Conservation (phyloP, 1,140 invertebrate genomes). For the Heliconius hermathena region DNA sequence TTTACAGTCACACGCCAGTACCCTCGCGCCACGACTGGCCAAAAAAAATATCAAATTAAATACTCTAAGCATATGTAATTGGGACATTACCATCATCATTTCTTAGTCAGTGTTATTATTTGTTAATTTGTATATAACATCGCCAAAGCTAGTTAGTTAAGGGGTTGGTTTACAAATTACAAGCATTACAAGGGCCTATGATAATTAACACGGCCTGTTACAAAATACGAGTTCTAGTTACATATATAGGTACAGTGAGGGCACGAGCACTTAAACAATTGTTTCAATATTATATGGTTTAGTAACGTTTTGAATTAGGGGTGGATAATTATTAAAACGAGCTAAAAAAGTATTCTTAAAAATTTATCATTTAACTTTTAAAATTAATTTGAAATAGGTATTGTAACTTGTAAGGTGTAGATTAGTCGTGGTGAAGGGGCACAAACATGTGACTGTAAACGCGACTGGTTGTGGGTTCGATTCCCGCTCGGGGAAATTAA, state of each 20-base stretch:
- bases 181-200: slow-evolving; percentile 49
- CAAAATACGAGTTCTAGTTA: slow-evolving; percentile 43
- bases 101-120: slow-evolving; percentile 67
- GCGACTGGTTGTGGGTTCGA: no score
- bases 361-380: no score
- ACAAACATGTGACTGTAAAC: no score
- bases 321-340: no score
- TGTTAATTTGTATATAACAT: slow-evolving; percentile 64
- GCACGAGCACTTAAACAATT: neutral
- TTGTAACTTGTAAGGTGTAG: no score
- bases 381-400: no score
- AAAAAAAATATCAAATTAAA: neutral
- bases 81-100: slow-evolving; percentile 46
- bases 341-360: no score
- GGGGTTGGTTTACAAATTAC: slow-evolving; percentile 47
- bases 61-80: slow-evolving; percentile 2
- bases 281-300: neutral
- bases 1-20: no score
- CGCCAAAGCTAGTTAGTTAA: slow-evolving; percentile 47
- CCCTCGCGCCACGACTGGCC: no score
- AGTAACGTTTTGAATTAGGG: no score
- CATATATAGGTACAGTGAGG: neutral
- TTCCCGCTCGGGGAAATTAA: no score
- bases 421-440: no score
- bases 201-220: slow-evolving; percentile 61